phyloP scores from a whole-genome alignment of 1,140 invertebrate species.

The Trichogramma pretiosum region DNA sequence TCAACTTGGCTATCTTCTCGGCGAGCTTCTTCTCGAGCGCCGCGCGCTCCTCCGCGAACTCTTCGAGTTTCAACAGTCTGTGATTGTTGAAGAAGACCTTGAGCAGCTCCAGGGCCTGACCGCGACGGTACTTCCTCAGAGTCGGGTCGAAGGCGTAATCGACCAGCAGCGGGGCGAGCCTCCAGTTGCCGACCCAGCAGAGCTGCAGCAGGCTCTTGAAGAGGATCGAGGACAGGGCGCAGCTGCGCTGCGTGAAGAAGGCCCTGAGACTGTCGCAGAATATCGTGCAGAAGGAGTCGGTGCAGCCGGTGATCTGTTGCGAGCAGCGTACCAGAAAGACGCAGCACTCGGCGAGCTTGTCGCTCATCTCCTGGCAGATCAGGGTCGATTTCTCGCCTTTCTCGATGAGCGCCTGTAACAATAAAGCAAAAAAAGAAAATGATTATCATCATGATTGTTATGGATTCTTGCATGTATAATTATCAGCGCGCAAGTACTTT shows the following conservation, averaged over 20 bases:
- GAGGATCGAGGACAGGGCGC: slow-evolving; percentile 52
- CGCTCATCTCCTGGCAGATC: slow-evolving; percentile 58
- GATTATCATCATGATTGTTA: slow-evolving; percentile 11
- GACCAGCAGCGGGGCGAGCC: slow-evolving; percentile 47
- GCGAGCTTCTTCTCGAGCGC: no score
- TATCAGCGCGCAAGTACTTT: neutral
- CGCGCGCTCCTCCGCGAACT: no score
- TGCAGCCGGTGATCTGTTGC: slow-evolving; percentile 34
- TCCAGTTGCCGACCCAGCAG: slow-evolving; percentile 54
- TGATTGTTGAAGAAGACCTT: slow-evolving; percentile 51
- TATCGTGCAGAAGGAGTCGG: slow-evolving; percentile 41
- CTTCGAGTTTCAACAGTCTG: slow-evolving; percentile 32
- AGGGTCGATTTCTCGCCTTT: slow-evolving; percentile 56
- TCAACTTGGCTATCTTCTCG: no score
- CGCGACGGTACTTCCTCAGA: slow-evolving; percentile 53
- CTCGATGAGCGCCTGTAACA: slow-evolving; percentile 51
- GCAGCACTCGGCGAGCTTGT: slow-evolving; percentile 56
- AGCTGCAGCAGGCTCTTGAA: slow-evolving; percentile 56
- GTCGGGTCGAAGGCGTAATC: slow-evolving; percentile 52
- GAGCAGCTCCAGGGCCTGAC: slow-evolving; percentile 57
- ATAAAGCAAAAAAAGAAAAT: neutral
- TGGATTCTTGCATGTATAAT: neutral
- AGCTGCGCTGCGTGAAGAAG: slow-evolving; percentile 56
- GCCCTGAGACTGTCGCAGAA: slow-evolving; percentile 47
- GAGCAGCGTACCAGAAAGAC: slow-evolving; percentile 57